These are phyloP conservation scores for Limanda limanda DNA, from an alignment of 2,113 vertebrate genomes.

Conservation along the genomic window DNA sequence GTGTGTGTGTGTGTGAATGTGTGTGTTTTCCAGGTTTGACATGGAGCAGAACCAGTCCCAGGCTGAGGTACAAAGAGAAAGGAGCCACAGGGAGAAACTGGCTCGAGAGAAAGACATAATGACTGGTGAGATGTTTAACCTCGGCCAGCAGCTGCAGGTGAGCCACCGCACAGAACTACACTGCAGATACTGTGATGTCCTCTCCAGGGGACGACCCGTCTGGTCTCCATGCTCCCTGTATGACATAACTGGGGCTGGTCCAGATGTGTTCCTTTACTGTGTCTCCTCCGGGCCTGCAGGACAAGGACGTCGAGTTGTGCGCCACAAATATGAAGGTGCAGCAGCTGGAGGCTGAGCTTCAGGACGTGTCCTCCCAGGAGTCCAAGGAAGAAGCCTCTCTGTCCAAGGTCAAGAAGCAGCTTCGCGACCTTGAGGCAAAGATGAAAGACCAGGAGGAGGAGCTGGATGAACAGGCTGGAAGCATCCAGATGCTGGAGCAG, in stretches of 20 bases:
- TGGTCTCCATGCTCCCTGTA: slow-evolving; percentile 29
- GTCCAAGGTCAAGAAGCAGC: slow-evolving; percentile 93
- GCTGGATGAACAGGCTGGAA: slow-evolving; percentile 97
- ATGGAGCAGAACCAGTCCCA: slow-evolving; percentile 91
- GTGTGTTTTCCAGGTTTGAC: slow-evolving; percentile 87
- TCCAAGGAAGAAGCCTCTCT: slow-evolving; percentile 95
- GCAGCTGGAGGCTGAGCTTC: slow-evolving; percentile 92
- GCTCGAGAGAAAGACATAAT: slow-evolving; percentile 91
- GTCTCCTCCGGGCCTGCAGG: slow-evolving; percentile 41
- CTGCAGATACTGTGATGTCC: slow-evolving; percentile 20
- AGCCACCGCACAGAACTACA: slow-evolving; percentile 33
- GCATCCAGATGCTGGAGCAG: slow-evolving; percentile 98
- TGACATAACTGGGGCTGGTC: slow-evolving; percentile 47
- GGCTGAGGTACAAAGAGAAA: slow-evolving; percentile 91
- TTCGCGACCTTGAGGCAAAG: slow-evolving; percentile 94
- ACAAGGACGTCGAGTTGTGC: slow-evolving; percentile 89
- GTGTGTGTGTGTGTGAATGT: slow-evolving; percentile 22
- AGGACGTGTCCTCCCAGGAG: slow-evolving; percentile 95
- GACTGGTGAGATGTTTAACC: slow-evolving; percentile 90
- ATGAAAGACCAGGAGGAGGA: slow-evolving; percentile 99
- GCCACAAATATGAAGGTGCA: slow-evolving; percentile 87
- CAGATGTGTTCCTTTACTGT: slow-evolving; percentile 23
- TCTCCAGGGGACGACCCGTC: slow-evolving; percentile 35
- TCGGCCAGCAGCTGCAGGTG: slow-evolving; percentile 95
- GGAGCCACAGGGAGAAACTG: slow-evolving; percentile 89